Conservation (phyloP, 2,888 invertebrate species). For the Baccha elongata region DNA sequence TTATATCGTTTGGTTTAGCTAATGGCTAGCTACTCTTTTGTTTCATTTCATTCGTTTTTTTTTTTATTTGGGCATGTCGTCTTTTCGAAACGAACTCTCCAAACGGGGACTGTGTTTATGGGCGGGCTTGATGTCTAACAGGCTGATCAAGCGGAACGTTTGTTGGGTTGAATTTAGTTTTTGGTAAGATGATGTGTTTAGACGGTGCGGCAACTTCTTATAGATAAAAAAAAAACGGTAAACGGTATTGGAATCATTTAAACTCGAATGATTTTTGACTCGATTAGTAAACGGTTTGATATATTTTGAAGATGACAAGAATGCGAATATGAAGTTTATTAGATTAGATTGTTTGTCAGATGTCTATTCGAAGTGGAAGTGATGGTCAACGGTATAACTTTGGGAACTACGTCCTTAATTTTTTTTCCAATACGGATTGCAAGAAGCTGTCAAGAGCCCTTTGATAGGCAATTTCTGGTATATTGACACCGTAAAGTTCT, state of each 20-base stretch:
- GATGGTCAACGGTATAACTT: background rate
- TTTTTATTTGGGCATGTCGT: constrained; percentile 3
- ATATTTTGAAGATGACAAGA: constrained; percentile 6
- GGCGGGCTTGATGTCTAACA: constrained; percentile 62
- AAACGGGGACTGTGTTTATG: constrained; percentile 38
- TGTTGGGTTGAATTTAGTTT: constrained; percentile 53
- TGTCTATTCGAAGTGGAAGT: background rate
- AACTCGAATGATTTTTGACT: constrained; percentile 48
- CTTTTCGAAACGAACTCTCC: constrained; percentile 26
- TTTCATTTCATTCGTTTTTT: constrained; percentile 24
- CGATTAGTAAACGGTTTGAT: background rate
- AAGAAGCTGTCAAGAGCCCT: too few species aligned
- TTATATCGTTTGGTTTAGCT: constrained; percentile 28
- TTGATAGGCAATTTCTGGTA: too few species aligned
- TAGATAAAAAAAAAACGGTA: constrained; percentile 53
- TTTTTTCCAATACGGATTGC: too few species aligned
- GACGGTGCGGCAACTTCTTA: constrained; percentile 63
- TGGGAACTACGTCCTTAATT: too few species aligned
- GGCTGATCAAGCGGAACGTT: constrained; percentile 65
- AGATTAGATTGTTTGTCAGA: background rate
- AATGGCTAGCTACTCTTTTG: constrained; percentile 49
- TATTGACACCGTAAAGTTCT: too few species aligned
- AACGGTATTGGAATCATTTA: constrained; percentile 44
- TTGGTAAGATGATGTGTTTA: constrained; percentile 58
- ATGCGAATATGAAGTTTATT: background rate